Evolutionary conservation across 2,888 invertebrate species (phyloP), one percentile per base, ranked within the genome.

Genomic region (Rhorus exstirpatorius): DNA sequence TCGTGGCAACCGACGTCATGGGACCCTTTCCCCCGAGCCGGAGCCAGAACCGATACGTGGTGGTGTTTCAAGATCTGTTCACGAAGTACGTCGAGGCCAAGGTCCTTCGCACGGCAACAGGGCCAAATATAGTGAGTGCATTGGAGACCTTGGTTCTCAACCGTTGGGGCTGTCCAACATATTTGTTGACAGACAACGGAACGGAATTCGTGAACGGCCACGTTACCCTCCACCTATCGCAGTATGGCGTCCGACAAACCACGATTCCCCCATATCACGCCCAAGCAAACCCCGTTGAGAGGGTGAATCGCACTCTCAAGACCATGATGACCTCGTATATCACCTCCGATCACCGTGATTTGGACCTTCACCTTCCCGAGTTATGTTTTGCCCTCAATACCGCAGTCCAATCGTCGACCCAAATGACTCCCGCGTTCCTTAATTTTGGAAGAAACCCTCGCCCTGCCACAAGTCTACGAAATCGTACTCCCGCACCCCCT

Each of bases 361-460:
- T 49, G 49, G 65, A 67, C 14, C 3, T 46, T 8, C 65, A 67
- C n/a, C 17, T 67, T 1, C 19, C 49, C n/a, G 65, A 67, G 14
- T 12, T 67, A 14, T 49, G 65, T 14, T 49, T 67, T n/a, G 65
- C 65, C 12, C 19, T 87, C 0, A 90, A 90, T 14, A 58, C 58
- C 1, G 58, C 58, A 1, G n/a, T 35, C 14, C 58, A 58, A 17
- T 58, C 58, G 19, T 85, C 86, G 1, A 91, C 89, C 4, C 85
- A 87, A 0, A 87, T 83, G 55, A 77, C 86, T 1, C 88, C 89
- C 0, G 86, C 88, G 0, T 89, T 88, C 21, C 68, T 90, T 1
- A 89, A 88, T 21, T 88, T 84, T 55, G 84, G 85, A 0, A 67
- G 85, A 31, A 84, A 87, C 21, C 26, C 84, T 0, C n/a, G 61